Evolutionary conservation across 2,797 vertebrate genomes (phyloP), one percentile per base, ranked within the genome.

Genomic region (Chanos chanos): DNA sequence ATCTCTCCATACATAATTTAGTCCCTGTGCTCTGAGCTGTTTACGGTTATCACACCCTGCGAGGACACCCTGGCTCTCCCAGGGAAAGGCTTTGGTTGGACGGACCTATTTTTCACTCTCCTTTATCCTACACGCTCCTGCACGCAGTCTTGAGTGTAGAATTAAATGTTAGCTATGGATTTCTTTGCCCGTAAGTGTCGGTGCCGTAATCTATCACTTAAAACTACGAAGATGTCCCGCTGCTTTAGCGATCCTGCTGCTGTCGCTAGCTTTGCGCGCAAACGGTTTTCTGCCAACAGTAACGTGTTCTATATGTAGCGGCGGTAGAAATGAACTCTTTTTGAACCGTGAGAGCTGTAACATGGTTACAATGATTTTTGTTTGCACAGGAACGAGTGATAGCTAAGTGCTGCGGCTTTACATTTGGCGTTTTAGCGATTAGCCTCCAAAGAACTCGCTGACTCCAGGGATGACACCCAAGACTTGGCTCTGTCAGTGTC

Each of bases 1-100:
- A 51, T 41, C 44, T 22, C 12, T 13, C 62, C 55, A 73, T 75
- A 52, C 59, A 75, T 75, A 71, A 77, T 75, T 73, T 56, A 77
- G 36, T 47, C 31, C 13, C 33, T 34, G 33, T 39, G 45, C 43
- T 53, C 52, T 9, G 5, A 34, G 34, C 37, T 64, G 63, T 61
- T 67, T 55, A 54, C 56, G 48, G 44, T 57, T 54, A 37, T 45
- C 36, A 52, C 10, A 43, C 9, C 34, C 52, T 53, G 40, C 36
- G 34, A 39, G 33, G 53, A 28, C 37, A 24, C 19, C 31, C 5
- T 44, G 39, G 31, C 31, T 58, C n/a, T 21, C 52, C 57, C 44
- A 52, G 44, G 48, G 50, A 61, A 64, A 39, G 30, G 28, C 31
- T 45, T 60, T n/a, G 47, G 33, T 44, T 25, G 13, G 21, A 36